Conservation (phyloP, 53 echinoderm and acorn worm species). For the Echinarachnius parma region DNA sequence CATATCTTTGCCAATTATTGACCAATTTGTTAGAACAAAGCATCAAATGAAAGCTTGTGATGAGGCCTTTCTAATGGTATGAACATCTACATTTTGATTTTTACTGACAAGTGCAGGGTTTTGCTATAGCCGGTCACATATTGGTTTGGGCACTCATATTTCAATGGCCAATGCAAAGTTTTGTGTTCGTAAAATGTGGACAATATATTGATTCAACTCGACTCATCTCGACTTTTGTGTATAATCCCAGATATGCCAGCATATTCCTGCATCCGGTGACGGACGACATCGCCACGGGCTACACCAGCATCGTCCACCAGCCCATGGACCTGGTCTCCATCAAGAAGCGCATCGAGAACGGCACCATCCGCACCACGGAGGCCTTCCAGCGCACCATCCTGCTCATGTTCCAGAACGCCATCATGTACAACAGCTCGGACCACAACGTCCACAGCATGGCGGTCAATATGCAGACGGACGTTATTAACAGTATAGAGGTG, state of each 20-base stretch:
- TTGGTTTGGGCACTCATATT: too few relatives aligned
- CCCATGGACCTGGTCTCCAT: slow-evolving; percentile 83
- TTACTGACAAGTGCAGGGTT: too few relatives aligned
- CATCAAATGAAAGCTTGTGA: too few relatives aligned
- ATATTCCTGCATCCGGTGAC: slow-evolving; percentile 97
- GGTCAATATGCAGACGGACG: slow-evolving; percentile 86
- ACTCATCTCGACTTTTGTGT: too few relatives aligned
- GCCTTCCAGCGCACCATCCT: slow-evolving; percentile 90
- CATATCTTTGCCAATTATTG: too few relatives aligned
- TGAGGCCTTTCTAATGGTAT: too few relatives aligned
- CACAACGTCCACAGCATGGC: slow-evolving; percentile 90
- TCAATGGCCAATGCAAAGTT: too few relatives aligned
- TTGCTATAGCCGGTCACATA: too few relatives aligned
- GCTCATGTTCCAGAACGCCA: slow-evolving; percentile 98
- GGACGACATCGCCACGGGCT: slow-evolving; percentile 89
- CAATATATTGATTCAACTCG: too few relatives aligned
- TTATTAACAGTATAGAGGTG: slow-evolving; percentile 84
- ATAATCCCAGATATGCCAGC: slow-evolving; percentile 82
- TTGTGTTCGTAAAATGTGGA: too few relatives aligned
- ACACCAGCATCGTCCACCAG: slow-evolving; percentile 73
- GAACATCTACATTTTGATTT: too few relatives aligned
- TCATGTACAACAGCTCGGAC: slow-evolving; percentile 95
- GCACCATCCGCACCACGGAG: slow-evolving; percentile 70
- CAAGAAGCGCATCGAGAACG: slow-evolving; percentile 89
- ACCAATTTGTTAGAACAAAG: too few relatives aligned